Evolutionary conservation across 2,113 vertebrate species (phyloP).

Genomic region (Cariama cristata): DNA sequence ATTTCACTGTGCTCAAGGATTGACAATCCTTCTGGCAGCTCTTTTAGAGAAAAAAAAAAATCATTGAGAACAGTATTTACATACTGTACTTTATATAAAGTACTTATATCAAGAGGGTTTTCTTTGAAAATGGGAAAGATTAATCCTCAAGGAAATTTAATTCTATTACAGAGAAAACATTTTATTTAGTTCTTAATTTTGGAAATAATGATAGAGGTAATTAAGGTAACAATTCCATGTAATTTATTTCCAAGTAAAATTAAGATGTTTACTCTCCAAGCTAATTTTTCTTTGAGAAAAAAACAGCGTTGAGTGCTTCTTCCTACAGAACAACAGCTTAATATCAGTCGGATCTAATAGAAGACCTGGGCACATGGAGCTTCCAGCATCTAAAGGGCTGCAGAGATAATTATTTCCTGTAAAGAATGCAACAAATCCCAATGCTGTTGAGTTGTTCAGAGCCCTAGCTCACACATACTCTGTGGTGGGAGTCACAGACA

Average conservation of each 20-base stretch:
- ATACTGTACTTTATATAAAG: background rate
- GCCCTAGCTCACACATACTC: background rate
- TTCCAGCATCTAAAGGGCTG: background rate
- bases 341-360: background rate
- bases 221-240: slow-evolving; percentile 2
- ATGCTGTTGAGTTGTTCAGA: background rate
- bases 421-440: background rate
- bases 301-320: background rate
- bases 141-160: slow-evolving; percentile 9
- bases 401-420: background rate
- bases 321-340: background rate
- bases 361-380: background rate
- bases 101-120: background rate
- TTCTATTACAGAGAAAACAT: background rate
- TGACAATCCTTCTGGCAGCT: background rate
- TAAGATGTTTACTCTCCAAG: background rate
- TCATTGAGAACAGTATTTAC: background rate
- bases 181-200: slow-evolving; percentile 19
- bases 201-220: background rate
- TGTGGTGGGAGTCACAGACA: background rate
- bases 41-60: background rate
- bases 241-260: slow-evolving; percentile 27
- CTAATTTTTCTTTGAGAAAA: background rate
- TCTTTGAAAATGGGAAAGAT: slow-evolving; percentile 1
- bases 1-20: background rate